Conservation (phyloP, 2,797 vertebrate genomes). For the Harpagifer antarcticus region DNA sequence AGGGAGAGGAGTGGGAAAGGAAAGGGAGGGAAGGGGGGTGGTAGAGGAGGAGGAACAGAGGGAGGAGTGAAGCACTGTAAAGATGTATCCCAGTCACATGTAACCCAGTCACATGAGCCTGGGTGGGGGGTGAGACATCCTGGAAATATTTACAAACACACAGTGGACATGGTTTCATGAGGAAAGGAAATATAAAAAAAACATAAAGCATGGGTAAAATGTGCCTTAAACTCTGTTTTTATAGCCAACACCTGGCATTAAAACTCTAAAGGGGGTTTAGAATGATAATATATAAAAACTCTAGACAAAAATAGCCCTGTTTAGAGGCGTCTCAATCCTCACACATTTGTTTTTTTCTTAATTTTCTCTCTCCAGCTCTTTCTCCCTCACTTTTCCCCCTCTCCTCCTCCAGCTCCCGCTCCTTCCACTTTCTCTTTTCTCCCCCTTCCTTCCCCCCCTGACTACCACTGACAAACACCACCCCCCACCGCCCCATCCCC, state of each 20-base stretch:
- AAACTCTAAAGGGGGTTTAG: conserved; percentile 32
- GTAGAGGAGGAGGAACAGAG: conserved; percentile 59
- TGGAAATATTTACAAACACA: conserved; percentile 82
- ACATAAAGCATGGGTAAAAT: conserved; percentile 8
- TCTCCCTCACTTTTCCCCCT: conserved; percentile 29
- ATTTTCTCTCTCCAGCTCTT: conserved; percentile 32
- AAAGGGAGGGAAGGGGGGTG: conserved; percentile 5
- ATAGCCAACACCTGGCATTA: neutral
- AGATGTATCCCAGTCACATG: conserved; percentile 67
- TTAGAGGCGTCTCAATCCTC: conserved; percentile 27
- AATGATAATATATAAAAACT: conserved; percentile 11
- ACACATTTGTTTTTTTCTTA: conserved; percentile 31
- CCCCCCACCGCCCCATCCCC: conserved; percentile 13
- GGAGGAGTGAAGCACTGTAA: conserved; percentile 71
- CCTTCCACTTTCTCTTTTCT: conserved; percentile 64
- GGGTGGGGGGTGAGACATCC: conserved; percentile 62
- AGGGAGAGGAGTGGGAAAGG: conserved; percentile 38
- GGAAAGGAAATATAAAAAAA: conserved; percentile 20
- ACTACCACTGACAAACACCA: conserved; percentile 20
- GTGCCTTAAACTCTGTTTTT: neutral
- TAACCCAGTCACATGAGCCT: conserved; percentile 66
- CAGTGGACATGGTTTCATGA: conserved; percentile 59
- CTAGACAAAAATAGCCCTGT: conserved; percentile 24
- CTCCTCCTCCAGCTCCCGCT: conserved; percentile 43
- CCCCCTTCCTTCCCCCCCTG: conserved; percentile 49